Evolutionary conservation across 2,888 invertebrate species (phyloP), one percentile per base, ranked within the genome.

Genomic region (Drosophila mercatorum): DNA sequence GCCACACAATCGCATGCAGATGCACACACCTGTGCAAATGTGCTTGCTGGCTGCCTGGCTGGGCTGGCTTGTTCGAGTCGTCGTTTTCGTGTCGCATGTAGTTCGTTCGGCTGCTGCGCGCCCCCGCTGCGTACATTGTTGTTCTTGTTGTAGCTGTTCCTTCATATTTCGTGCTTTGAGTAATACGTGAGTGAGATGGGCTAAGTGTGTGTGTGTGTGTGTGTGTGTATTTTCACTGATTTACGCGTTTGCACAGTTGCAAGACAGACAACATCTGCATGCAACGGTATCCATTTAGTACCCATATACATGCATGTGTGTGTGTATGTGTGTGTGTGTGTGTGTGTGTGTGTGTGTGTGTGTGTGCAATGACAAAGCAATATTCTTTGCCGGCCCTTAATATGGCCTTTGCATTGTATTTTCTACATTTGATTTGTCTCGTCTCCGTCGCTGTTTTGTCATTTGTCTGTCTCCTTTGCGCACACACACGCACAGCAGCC

Each of bases 21-120:
- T 90, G 83, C 88, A 79, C 80, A 78, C 77, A 86, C 85, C 85
- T 86, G 85, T 86, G 87, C 84, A 83, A 83, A 75, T 72, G 64
- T 52, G 66, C 44, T 34, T 34, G 22, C 22, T 46, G 44, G 7
- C 31, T 34, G 31, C 31, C 31, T 34, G 31, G 31, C 31, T 34
- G 31, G 31, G 31, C 46, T 51, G 17, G 34, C 22, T 41, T 41
- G 66, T 26, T 41, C 65, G 61, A 51, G 49, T 64, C 52, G 69
- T 47, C 67, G 62, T 59, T 44, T 57, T 57, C 57, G 57, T 43
- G 61, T 57, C 49, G 55, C 57, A 62, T 64, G 63, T 79, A 61
- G 75, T 64, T 76, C 66, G 75, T 63, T 80, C 66, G 53, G 65
- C 59, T 62, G 46, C 63, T 60, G 72, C 73, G 55, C 68, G 64